Evolutionary conservation across 1,140 invertebrate species (phyloP), one percentile per base, ranked within the genome.

Genomic region (Philopotamus ludificatus): DNA sequence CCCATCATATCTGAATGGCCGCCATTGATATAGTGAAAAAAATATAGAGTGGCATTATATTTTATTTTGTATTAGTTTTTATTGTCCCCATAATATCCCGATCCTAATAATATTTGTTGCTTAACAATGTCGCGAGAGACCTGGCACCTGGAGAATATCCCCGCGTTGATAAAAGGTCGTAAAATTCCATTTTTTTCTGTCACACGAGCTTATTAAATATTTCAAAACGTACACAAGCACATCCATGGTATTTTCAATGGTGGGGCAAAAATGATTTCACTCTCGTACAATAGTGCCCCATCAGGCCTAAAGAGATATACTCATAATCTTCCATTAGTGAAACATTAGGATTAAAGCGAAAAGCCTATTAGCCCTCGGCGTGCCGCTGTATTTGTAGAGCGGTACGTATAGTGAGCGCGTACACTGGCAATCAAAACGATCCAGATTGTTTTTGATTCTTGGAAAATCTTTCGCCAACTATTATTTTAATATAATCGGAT

Each of bases 271-370:
- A 60, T 47, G 42, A 47, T 60, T 60, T 28, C 28, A 34, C 28
- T 34, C 28, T 34, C 23, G 42, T 2, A 57, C 42, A 26, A 15
- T 44, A 45, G 21, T 58, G 57, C 12, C 26, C 41, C 57, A 44
- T 23, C 41, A 60, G 42, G 22, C 42, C 57, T 60, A 60, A 60
- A 60, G 57, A 60, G 57, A 60, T 60, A 60, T 60, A 42, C 42
- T 60, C 57, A 70, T 70, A 67, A 70, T 70, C 68, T 65, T 67
- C 68, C 68, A 70, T 70, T 70, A 70, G 68, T 57, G 61, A 67
- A 70, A 67, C 68, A 70, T 67, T 64, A 64, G 68, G 68, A 70
- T 70, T 70, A 70, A 65, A 61, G 60, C 45, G 61, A 53, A 66
- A 70, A 70, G 68, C 68, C 68, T 70, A 70, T 70, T 70, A 70